Evolutionary conservation across 1,140 invertebrate species (phyloP).

Genomic region (Stegodyphus dumicola): DNA sequence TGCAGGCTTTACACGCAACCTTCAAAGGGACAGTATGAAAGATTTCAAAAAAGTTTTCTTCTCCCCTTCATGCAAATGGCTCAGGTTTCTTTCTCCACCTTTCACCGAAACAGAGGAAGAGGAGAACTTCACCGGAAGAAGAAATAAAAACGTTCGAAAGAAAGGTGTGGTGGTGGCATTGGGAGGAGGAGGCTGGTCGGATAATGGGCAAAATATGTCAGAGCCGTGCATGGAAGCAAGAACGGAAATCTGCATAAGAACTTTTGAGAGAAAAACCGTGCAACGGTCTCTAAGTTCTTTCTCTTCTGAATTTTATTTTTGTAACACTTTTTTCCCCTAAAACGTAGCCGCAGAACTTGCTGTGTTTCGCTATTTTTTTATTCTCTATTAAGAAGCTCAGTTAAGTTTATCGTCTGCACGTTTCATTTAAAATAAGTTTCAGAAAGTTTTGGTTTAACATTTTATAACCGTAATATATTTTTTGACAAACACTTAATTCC

Average conservation of each 20-base stretch:
- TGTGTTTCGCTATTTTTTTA: too few relatives aligned
- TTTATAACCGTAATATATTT: too few relatives aligned
- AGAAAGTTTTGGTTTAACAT: too few relatives aligned
- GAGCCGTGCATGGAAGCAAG: constrained; percentile 17
- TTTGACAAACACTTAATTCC: too few relatives aligned
- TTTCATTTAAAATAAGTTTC: too few relatives aligned
- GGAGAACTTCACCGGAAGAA: constrained; percentile 34
- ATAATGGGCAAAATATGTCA: constrained; percentile 60
- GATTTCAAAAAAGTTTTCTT: not conserved
- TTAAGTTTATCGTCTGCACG: too few relatives aligned
- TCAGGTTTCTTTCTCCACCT: constrained; percentile 5
- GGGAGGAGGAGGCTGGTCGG: not conserved
- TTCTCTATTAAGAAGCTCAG: too few relatives aligned
- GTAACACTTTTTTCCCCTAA: too few relatives aligned
- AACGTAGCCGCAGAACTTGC: too few relatives aligned
- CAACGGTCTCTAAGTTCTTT: not conserved
- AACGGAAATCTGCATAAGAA: constrained; percentile 55
- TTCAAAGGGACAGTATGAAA: too few relatives aligned
- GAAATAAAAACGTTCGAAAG: not conserved
- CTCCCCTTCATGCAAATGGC: constrained; percentile 46
- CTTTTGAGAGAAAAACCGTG: constrained; percentile 49
- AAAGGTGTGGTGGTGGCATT: not conserved
- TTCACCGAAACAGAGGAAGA: constrained; percentile 9
- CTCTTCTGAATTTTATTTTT: too few relatives aligned
- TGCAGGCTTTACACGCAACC: too few relatives aligned